Evolutionary conservation across 2,113 vertebrate species (phyloP).

Genomic region (Pseudorasbora parva): DNA sequence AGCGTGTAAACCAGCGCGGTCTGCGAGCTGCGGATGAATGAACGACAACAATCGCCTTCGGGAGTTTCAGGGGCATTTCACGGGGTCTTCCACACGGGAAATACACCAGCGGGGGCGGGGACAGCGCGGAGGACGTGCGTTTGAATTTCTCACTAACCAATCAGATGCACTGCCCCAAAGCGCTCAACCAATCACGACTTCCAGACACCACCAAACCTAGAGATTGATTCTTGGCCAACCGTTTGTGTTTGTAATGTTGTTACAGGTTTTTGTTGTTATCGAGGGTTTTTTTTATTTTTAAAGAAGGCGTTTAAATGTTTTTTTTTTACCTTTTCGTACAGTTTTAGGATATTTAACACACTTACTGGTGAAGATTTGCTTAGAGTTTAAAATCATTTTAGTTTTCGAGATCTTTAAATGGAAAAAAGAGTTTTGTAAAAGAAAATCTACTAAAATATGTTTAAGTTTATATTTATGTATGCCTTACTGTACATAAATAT

Average conservation of each 20-base stretch:
- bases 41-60: conserved; percentile 73
- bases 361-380: background rate
- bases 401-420: background rate
- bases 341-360: background rate
- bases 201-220: background rate
- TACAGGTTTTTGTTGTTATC: background rate
- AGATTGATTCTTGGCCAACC: background rate
- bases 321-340: background rate
- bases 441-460: background rate
- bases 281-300: background rate
- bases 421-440: background rate
- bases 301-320: background rate
- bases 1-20: conserved; percentile 65
- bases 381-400: background rate
- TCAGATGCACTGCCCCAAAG: background rate
- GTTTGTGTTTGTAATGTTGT: background rate
- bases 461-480: background rate
- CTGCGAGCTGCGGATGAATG: conserved; percentile 64
- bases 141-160: conserved; percentile 64
- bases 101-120: conserved; percentile 71
- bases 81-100: conserved; percentile 75
- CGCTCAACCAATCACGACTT: background rate
- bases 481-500: too few relatives aligned
- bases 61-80: conserved; percentile 76
- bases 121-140: conserved; percentile 53